Evolutionary conservation across 2,888 invertebrate species (phyloP).

Genomic region (Portevinia maculata): DNA sequence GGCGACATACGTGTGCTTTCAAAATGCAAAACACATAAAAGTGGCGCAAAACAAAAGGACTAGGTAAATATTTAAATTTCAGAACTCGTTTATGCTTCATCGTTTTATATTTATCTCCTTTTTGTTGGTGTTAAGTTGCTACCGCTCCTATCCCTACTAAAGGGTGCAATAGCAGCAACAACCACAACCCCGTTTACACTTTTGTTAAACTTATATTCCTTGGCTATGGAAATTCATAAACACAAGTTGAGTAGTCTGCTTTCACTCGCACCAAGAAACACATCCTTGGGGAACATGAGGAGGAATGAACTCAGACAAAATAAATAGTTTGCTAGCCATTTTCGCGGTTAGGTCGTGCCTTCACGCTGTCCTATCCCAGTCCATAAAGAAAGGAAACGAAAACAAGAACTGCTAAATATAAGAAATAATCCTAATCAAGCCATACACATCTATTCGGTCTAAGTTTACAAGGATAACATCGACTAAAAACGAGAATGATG

Average conservation of each 20-base stretch:
- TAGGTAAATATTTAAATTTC: slow-evolving; percentile 65
- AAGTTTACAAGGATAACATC: slow-evolving; percentile 39
- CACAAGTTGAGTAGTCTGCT: slow-evolving; percentile 19
- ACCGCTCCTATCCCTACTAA: not conserved
- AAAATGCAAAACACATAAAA: slow-evolving; percentile 25
- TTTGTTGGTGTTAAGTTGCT: too few relatives aligned
- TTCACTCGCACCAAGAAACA: not conserved
- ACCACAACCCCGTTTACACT: not conserved
- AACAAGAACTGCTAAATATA: slow-evolving; percentile 44
- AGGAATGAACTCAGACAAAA: slow-evolving; percentile 68
- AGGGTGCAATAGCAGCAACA: slow-evolving; percentile 16
- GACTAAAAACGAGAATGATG: slow-evolving; percentile 11
- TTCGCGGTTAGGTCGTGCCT: slow-evolving; percentile 48
- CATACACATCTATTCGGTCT: slow-evolving; percentile 27
- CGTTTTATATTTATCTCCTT: not conserved
- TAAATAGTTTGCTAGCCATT: slow-evolving; percentile 47
- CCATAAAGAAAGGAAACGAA: not conserved
- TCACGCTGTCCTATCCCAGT: slow-evolving; percentile 2
- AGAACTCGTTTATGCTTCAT: slow-evolving; percentile 36
- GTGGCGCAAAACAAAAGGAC: slow-evolving; percentile 44
- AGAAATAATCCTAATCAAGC: slow-evolving; percentile 64
- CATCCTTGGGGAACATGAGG: slow-evolving; percentile 26
- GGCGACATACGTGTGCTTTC: slow-evolving; percentile 46
- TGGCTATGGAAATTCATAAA: slow-evolving; percentile 41
- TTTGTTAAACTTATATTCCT: slow-evolving; percentile 27